Percentiles rank a stretch among this genome's conserved stretches.
These are phyloP conservation scores for Istiophorus platypterus DNA, from an alignment of 2,113 vertebrate genomes.

Conservation along the genomic window DNA sequence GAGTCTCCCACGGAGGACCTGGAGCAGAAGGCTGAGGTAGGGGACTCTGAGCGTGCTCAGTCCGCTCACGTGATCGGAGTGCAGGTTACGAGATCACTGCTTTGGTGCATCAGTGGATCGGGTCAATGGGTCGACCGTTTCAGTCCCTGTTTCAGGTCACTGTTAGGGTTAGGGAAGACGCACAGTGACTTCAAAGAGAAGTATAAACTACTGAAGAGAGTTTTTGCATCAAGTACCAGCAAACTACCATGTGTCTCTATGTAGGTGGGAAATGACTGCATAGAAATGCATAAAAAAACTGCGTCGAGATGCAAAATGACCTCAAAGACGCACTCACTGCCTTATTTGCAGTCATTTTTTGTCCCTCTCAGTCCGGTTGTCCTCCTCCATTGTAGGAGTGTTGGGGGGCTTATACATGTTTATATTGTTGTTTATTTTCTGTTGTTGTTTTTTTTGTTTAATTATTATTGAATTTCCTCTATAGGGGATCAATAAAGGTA, in stretches of 20 bases:
- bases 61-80: not conserved
- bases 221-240: no score
- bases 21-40: constrained; percentile 91
- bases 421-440: not conserved
- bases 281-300: not conserved
- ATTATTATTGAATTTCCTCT: no score
- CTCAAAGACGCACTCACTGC: not conserved
- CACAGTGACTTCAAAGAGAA: not conserved
- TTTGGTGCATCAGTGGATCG: not conserved
- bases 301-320: not conserved
- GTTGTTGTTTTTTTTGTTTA: no score
- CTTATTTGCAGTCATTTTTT: no score
- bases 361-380: no score
- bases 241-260: not conserved
- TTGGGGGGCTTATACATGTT: no score
- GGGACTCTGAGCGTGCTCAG: not conserved
- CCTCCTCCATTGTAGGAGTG: no score
- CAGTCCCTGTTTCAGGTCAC: not conserved
- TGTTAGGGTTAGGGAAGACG: no score
- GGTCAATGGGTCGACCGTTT: not conserved
- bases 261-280: no score
- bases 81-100: not conserved
- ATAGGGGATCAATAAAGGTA: no score
- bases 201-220: not conserved
- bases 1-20: constrained; percentile 93